A percentile compares a stretch with the other conserved stretches of the same genome.
Evolutionary conservation across 2,797 vertebrate species (phyloP).

Genomic region (Erpetoichthys calabaricus): DNA sequence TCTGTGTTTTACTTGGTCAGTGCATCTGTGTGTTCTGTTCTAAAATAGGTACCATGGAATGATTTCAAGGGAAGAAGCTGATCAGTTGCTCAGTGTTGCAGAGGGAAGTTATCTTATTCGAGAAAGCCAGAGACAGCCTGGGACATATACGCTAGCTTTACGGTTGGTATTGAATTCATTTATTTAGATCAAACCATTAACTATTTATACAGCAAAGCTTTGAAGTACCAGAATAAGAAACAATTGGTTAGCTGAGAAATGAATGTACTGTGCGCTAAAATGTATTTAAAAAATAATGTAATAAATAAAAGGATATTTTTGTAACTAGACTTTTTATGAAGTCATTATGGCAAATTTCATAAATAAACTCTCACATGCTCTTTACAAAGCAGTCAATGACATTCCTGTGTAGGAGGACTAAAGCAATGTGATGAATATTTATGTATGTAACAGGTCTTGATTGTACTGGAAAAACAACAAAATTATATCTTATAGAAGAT

Average conservation of each 20-base stretch:
- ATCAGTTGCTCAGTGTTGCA: conserved; percentile 82
- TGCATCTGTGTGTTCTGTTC: conserved; percentile 18
- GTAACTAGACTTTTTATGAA: no score
- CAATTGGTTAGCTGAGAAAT: no score
- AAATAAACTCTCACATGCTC: no score
- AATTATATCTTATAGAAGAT: no score
- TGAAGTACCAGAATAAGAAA: no score
- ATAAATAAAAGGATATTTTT: no score
- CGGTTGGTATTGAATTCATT: conserved; percentile 45
- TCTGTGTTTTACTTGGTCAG: conserved; percentile 11
- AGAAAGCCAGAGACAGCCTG: conserved; percentile 92
- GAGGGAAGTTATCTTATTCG: conserved; percentile 97
- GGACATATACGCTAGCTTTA: conserved; percentile 91
- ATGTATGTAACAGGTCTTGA: neutral
- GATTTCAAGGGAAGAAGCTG: conserved; percentile 91
- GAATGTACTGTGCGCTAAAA: no score
- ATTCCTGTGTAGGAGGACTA: conserved; percentile 7
- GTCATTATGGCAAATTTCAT: no score
- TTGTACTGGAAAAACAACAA: no score
- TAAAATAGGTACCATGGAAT: conserved; percentile 80
- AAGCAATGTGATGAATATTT: conserved; percentile 26
- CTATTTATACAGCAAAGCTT: no score
- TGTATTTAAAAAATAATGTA: no score
- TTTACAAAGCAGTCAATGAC: neutral
- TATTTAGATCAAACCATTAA: no score